Evolutionary conservation across 2,113 vertebrate genomes (phyloP), one percentile per base, ranked within the genome.

Genomic region (Cichladusa arquata): DNA sequence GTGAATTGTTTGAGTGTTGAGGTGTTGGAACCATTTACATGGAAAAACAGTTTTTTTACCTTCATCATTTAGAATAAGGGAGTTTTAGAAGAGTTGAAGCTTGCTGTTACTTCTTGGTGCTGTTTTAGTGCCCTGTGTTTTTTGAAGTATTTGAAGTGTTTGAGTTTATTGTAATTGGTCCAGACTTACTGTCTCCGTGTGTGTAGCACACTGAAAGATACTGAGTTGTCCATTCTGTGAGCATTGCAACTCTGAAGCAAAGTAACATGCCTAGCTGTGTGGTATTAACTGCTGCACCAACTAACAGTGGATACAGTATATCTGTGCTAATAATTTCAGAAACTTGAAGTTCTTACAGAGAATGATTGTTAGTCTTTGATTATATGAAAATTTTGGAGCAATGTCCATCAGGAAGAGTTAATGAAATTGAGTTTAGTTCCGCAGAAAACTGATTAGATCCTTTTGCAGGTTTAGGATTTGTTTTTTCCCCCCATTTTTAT

Each of bases 111-210:
- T 38, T 67, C 7, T 7, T 44, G 20, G 8, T 54, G 11, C 56
- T 34, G n/a, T 62, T 66, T 38, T 53, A 50, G 23, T 42, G 22
- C 14, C 28, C 8, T 24, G 2, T 42, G 9, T 26, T 48, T 48
- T 48, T 48, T 88, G 51, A 22, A 48, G 47, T 28, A n/a, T 60
- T 38, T 82, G 40, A 26, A 26, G 18, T 25, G 17, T 53, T 56
- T 14, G n/a, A 15, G 18, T 53, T 89, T 45, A 4, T n/a, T 48
- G 9, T 54, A 38, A 25, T 8, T 71, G 28, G 5, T 56, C 60
- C 51, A 34, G 29, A 48, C 7, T 74, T 85, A 22, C 7, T 62
- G 19, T 48, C 33, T 8, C 3, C 1, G 1, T 4, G 0, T 26
- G 5, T n/a, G 18, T 20, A 10, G n/a, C 29, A 16, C 6, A 9